Evolutionary conservation across 2,797 vertebrate genomes (phyloP).

Genomic region (Coracias cyanogaster): DNA sequence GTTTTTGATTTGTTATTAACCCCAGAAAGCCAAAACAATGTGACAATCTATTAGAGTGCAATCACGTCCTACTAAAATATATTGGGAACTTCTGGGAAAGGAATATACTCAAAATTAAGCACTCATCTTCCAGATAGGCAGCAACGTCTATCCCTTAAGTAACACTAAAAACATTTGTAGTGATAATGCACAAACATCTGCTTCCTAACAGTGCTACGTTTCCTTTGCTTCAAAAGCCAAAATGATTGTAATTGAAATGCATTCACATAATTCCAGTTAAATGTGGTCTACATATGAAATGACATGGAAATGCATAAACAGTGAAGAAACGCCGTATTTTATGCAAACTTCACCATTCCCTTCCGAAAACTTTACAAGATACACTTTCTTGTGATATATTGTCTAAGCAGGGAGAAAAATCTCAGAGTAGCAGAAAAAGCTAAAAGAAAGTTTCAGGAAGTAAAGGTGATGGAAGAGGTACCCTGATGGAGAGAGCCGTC

Average conservation of each 20-base stretch:
- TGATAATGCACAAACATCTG: neutral
- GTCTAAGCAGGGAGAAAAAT: neutral
- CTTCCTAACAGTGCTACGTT: neutral
- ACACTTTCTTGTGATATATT: neutral
- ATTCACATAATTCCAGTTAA: neutral
- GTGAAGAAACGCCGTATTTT: neutral
- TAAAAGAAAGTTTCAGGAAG: constrained; percentile 43
- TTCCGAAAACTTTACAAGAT: neutral
- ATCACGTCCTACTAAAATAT: neutral
- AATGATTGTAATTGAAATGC: neutral
- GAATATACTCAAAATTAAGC: neutral
- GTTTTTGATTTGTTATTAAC: neutral
- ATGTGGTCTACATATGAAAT: neutral
- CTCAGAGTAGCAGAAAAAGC: neutral
- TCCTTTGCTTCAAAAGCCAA: neutral
- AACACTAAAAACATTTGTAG: neutral
- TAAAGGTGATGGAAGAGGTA: neutral
- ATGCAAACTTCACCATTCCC: neutral
- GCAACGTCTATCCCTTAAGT: neutral
- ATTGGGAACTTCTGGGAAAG: neutral
- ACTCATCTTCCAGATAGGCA: neutral
- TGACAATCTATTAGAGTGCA: neutral
- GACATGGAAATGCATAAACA: neutral
- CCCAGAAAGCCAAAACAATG: neutral
- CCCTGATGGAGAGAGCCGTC: neutral